Conservation (phyloP, 2,888 invertebrate species). For the Mesodorylaimus sp. region DNA sequence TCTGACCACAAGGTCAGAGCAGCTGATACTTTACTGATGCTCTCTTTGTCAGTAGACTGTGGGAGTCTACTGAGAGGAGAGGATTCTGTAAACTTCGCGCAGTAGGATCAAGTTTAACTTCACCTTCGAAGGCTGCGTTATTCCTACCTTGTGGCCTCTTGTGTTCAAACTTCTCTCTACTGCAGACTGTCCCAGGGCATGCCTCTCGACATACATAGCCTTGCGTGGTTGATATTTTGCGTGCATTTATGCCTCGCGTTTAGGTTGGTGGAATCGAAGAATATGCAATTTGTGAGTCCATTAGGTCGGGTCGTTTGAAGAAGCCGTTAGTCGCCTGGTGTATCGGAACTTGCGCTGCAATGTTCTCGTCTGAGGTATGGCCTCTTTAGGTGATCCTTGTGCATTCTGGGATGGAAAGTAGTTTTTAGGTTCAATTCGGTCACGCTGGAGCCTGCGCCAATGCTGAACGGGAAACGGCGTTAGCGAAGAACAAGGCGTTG, state of each 20-base stretch:
- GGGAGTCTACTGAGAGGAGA: too few relatives aligned
- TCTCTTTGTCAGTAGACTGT: too few relatives aligned
- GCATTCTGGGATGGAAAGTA: background rate
- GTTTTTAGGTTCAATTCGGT: conserved; percentile 76
- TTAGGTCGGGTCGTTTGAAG: conserved; percentile 56
- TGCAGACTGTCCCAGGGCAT: background rate
- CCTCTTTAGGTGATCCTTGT: conserved; percentile 5
- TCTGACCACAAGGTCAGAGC: too few relatives aligned
- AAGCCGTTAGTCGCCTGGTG: conserved; percentile 98
- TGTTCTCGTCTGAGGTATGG: conserved; percentile 37
- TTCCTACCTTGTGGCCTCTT: too few relatives aligned
- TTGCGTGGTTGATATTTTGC: background rate
- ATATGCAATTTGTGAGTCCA: conserved; percentile 76
- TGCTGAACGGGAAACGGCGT: conserved; percentile 75
- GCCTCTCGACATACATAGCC: background rate
- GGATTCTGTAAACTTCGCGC: too few relatives aligned
- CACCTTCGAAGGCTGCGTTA: too few relatives aligned
- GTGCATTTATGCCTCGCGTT: conserved; percentile 1
- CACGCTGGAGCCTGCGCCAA: conserved; percentile 98
- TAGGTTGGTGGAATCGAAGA: conserved; percentile 95
- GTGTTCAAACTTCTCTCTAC: background rate
- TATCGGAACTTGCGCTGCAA: conserved; percentile 56
- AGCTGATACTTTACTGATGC: too few relatives aligned
- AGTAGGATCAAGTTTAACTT: too few relatives aligned
- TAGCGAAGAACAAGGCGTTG: conserved; percentile 69